phyloP scores from a whole-genome alignment of 2,797 vertebrate species.

The Pipistrellus pygmaeus region DNA sequence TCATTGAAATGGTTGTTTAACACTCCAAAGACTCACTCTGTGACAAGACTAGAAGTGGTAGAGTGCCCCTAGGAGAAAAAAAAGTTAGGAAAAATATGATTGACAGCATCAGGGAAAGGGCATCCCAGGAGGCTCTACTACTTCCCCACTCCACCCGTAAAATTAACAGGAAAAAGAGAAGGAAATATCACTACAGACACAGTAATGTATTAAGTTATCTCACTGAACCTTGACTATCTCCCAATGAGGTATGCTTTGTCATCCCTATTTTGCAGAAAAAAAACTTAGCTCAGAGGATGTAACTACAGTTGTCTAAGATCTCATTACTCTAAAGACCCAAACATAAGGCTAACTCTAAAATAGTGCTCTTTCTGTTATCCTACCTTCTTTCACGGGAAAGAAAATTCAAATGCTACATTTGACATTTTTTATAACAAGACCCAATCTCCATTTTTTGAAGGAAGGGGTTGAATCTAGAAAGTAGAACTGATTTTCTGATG shows the following conservation, averaged over 20 bases:
- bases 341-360: background rate
- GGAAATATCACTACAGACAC: background rate
- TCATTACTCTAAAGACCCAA: background rate
- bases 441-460: constrained; percentile 12
- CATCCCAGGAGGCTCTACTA: background rate
- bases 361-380: background rate
- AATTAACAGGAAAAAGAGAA: constrained; percentile 46
- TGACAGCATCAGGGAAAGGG: background rate
- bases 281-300: background rate
- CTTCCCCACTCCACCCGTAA: background rate
- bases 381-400: background rate
- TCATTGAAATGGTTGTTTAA: background rate
- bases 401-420: constrained; percentile 16
- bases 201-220: background rate
- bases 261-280: background rate
- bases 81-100: background rate
- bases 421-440: constrained; percentile 30
- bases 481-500: background rate
- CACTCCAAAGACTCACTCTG: background rate
- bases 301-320: background rate
- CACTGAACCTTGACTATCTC: background rate
- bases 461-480: constrained; percentile 2
- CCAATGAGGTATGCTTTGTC: background rate
- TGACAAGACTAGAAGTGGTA: background rate
- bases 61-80: background rate